A percentile compares a stretch with the other conserved stretches of the same genome.
These are phyloP conservation scores for Bombus consobrinus DNA, from an alignment of 1,140 invertebrate species.

Conservation along the genomic window DNA sequence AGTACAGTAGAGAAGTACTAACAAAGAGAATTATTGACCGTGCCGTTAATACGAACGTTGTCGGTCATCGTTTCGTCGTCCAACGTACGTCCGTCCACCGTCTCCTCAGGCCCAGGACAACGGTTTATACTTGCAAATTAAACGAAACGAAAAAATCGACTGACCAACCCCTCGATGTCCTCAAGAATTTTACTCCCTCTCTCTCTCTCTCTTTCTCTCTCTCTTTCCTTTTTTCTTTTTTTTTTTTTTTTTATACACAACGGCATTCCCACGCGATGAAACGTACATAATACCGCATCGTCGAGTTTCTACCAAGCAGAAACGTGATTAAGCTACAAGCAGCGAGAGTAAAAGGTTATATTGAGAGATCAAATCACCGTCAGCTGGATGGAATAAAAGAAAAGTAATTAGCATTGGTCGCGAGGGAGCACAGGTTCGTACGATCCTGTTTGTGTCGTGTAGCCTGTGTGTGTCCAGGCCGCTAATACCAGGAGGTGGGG, in stretches of 20 bases:
- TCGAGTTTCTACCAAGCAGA: conserved; percentile 6
- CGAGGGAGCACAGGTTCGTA: background rate
- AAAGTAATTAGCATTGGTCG: conserved; percentile 40
- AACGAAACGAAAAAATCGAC: conserved; percentile 40
- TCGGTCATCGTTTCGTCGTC: conserved; percentile 26
- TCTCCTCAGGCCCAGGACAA: background rate
- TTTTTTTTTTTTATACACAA: too few relatives aligned
- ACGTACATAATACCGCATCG: background rate
- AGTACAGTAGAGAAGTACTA: background rate
- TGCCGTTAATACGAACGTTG: conserved; percentile 31
- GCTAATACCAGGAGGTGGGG: conserved; percentile 3
- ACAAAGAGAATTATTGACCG: conserved; percentile 40
- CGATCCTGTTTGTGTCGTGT: background rate
- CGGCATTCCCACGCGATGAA: background rate
- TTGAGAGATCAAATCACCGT: conserved; percentile 36
- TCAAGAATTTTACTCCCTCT: conserved; percentile 12
- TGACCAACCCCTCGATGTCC: background rate
- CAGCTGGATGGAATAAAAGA: conserved; percentile 15
- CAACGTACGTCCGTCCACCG: background rate
- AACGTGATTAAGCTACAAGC: conserved; percentile 20
- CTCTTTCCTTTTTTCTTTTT: too few relatives aligned
- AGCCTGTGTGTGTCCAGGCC: too few relatives aligned
- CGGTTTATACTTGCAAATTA: conserved; percentile 37
- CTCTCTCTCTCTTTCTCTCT: too few relatives aligned
- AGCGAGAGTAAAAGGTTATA: background rate